Base-by-base conservation (phyloP, 1,140 invertebrate species). In the Aethina tumida region DNA sequence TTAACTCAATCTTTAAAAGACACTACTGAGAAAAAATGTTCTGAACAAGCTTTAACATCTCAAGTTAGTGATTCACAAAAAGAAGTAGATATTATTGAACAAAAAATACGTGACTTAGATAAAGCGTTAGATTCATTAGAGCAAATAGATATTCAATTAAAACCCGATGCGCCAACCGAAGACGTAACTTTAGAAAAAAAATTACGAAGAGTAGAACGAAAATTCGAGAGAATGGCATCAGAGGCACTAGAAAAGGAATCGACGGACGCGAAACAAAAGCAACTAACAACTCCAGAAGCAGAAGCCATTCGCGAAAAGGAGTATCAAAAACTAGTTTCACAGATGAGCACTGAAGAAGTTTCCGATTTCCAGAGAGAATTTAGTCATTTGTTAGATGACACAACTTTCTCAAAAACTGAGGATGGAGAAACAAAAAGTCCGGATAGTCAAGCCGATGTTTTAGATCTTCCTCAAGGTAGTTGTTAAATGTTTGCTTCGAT, bases 161-260 rank as follows among this genome's bases (percentile, higher is more conserved):
- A 35, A 29, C 26, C 15, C 14, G 25, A 39, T n/a, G n/a, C 15
- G 5, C 16, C 17, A 16, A 36, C 13, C 10, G 48, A 51, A 25
- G 50, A 53, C 36, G 49, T 48, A 50, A 43, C 41, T 26, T n/a
- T n/a, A n/a, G 65, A 59, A 31, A 55, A 58, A 17, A 64, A 63
- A 53, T 48, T 59, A 18, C 59, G 57, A 47, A 60, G 68, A 39
- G 67, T 74, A 26, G 72, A 74, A 49, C 57, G 66, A 32, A 68
- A 69, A 53, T 74, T 75, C 53, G 69, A 73, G 55, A 60, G 70
- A 47, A 65, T 75, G 60, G 68, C 70, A 39, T 68, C 68, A 7
- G 48, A 56, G 41, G 40, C 40, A 25, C 51, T 56, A 33, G 60
- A 59, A 28, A 51, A 44, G 40, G 55, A 56, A 37, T 33, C 21